Evolutionary conservation across 1,140 invertebrate species (phyloP).

Genomic region (Drosophila melanica): DNA sequence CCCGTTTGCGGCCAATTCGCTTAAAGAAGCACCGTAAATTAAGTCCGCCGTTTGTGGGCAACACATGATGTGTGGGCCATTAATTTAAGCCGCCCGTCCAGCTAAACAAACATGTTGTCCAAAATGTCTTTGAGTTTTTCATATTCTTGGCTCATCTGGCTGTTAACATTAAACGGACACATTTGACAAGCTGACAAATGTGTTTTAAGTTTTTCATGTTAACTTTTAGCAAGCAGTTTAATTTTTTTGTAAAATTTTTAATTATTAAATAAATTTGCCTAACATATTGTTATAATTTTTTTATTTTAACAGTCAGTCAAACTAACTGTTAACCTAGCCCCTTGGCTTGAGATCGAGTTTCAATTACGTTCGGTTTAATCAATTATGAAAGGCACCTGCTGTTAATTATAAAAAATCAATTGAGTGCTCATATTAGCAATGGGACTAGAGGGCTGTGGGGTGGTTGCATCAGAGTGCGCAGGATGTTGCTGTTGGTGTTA

Average conservation of each 20-base stretch:
- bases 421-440: conserved; percentile 10
- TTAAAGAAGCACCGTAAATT: conserved; percentile 9
- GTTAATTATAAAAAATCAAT: conserved; percentile 34
- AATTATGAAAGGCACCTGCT: conserved; percentile 37
- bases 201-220: no score
- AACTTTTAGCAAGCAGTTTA: no score
- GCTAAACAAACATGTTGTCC: neutral
- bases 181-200: no score
- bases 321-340: neutral
- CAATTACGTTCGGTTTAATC: conserved; percentile 30
- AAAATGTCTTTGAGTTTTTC: neutral
- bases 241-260: no score
- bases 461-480: neutral
- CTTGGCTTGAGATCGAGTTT: conserved; percentile 8
- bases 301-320: neutral
- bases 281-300: neutral
- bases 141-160: neutral
- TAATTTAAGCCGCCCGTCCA: neutral
- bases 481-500: conserved; percentile 16
- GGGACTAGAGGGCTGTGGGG: neutral
- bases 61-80: conserved; percentile 1
- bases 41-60: neutral
- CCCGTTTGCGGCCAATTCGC: conserved; percentile 9
- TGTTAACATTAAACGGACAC: neutral
- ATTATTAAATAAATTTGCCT: no score